A percentile compares a stretch with the other conserved stretches of the same genome.
phyloP scores from a whole-genome alignment of 2,797 vertebrate genomes.

The Acrocephalus scirpaceus region DNA sequence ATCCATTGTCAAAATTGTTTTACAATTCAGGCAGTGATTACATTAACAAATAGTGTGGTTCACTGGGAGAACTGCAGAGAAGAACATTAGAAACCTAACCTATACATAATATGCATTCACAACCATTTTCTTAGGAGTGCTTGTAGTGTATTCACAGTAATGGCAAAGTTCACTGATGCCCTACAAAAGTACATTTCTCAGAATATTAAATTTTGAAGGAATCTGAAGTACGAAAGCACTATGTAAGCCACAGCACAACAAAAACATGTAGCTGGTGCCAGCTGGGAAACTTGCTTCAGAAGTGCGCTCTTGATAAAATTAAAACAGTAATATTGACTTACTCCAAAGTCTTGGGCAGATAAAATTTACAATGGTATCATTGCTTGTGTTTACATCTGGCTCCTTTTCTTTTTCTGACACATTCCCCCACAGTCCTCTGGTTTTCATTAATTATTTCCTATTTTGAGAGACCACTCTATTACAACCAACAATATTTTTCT shows the following conservation, averaged over 20 bases:
- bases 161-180: background rate
- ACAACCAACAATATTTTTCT: background rate
- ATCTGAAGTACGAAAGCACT: background rate
- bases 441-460: background rate
- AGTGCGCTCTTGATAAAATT: background rate
- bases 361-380: background rate
- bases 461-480: background rate
- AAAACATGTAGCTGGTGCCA: background rate
- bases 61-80: background rate
- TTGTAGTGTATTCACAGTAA: background rate
- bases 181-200: background rate
- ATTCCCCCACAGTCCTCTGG: rapidly evolving
- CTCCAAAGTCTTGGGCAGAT: background rate
- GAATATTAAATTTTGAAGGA: background rate
- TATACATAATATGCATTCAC: background rate
- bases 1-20: background rate
- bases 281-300: background rate
- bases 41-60: background rate
- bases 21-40: background rate
- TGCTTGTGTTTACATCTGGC: background rate
- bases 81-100: background rate
- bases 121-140: background rate
- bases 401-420: background rate
- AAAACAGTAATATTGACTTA: background rate
- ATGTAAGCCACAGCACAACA: background rate